Percentiles rank a stretch among this genome's conserved stretches.
Conservation (phyloP, 2,888 invertebrate genomes). For the Arctia plantaginis region DNA sequence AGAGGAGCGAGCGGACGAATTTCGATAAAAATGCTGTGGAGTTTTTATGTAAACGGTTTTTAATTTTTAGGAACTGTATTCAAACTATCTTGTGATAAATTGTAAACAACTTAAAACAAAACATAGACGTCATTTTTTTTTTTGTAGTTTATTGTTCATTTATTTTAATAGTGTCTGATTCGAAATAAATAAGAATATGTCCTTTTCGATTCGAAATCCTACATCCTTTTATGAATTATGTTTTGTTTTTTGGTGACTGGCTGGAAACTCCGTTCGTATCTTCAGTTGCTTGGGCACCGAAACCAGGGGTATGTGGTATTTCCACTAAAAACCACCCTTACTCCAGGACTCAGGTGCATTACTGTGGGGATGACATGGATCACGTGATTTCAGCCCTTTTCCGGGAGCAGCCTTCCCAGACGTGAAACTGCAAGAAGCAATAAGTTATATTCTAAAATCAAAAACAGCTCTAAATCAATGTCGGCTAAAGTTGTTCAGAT, state of each 20-base stretch:
- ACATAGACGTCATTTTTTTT: not conserved
- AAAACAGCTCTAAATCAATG: no score
- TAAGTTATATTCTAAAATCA: no score
- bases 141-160: not conserved
- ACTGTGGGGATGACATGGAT: no score
- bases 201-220: not conserved
- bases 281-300: no score
- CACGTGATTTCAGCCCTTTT: no score
- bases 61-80: not conserved
- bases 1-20: conserved; percentile 38
- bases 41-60: not conserved
- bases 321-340: not conserved
- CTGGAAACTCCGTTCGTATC: no score
- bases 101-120: not conserved
- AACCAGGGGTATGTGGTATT: not conserved
- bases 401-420: no score
- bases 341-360: no score
- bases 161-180: not conserved
- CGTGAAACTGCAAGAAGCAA: no score
- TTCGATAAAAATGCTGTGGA: conserved; percentile 32
- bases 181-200: not conserved
- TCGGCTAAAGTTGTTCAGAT: no score
- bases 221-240: not conserved
- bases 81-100: not conserved
- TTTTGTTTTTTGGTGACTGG: no score